Percentiles rank a stretch among this genome's conserved stretches.
phyloP scores from a whole-genome alignment of 2,888 invertebrate species.

The Parnassius apollo region DNA sequence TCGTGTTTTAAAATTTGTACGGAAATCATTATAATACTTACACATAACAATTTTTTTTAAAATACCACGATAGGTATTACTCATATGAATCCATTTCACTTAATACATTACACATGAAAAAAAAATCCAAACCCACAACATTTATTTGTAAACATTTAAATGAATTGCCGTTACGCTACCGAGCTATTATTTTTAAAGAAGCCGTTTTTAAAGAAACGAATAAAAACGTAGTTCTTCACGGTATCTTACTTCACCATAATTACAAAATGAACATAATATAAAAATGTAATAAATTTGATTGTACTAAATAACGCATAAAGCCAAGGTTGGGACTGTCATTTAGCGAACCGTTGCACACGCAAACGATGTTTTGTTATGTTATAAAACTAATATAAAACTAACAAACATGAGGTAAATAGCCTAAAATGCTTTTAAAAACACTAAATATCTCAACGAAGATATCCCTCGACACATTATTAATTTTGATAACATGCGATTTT shows the following conservation, averaged over 20 bases:
- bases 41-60: no score
- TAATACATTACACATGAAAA: no score
- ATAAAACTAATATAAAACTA: conserved; percentile 8
- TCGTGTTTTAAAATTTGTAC: no score
- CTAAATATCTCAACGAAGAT: conserved; percentile 7
- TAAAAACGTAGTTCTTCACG: no score
- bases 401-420: conserved; percentile 4
- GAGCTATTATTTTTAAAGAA: no score
- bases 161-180: no score
- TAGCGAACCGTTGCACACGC: conserved; percentile 37
- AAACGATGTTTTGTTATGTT: conserved; percentile 36
- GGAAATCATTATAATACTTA: no score
- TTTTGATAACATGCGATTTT: neutral
- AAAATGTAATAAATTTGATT: conserved; percentile 3
- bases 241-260: neutral
- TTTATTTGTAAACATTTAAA: no score
- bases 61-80: no score
- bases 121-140: no score
- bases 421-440: conserved; percentile 5
- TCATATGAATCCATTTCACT: no score
- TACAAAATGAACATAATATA: conserved; percentile 3
- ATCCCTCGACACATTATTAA: conserved; percentile 11
- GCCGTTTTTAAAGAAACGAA: no score
- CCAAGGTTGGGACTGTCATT: conserved; percentile 22
- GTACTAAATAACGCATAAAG: conserved; percentile 26